phyloP scores from a whole-genome alignment of 2,797 vertebrate genomes.

The Eptatretus atami region DNA sequence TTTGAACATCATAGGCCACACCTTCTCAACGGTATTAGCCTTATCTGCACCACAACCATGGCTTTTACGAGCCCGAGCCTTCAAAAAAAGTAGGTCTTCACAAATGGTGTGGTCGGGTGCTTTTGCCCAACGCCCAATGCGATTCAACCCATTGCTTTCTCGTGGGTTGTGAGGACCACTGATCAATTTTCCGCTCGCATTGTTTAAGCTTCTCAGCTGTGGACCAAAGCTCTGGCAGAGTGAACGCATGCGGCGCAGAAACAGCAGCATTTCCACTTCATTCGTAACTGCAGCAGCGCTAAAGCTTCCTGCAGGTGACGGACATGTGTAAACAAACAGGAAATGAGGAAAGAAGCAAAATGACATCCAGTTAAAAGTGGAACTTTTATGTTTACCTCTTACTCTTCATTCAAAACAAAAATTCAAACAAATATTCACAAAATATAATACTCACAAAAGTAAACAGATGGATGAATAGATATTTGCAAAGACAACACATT shows the following conservation, averaged over 20 bases:
- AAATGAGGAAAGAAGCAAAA: no score
- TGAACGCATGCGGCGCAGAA: conserved; percentile 34
- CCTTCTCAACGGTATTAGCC: no score
- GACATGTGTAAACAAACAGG: not conserved
- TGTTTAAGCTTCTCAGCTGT: conserved; percentile 41
- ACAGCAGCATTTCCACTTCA: conserved; percentile 72
- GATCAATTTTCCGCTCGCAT: conserved; percentile 30
- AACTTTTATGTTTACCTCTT: no score
- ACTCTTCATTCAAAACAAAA: no score
- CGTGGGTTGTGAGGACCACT: conserved; percentile 38
- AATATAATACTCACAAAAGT: no score
- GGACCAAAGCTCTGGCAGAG: conserved; percentile 45
- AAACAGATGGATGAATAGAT: no score
- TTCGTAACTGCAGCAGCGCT: conserved; percentile 37
- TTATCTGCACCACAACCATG: no score
- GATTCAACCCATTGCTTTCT: conserved; percentile 39
- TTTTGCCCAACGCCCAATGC: conserved; percentile 67
- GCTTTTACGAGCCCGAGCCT: no score
- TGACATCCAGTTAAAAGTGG: no score
- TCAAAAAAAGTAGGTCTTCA: conserved; percentile 18
- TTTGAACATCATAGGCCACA: no score
- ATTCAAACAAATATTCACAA: no score
- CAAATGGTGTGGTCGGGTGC: conserved; percentile 29
- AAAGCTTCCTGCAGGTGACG: conserved; percentile 27
- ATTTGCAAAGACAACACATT: no score